Evolutionary conservation across 2,888 invertebrate species (phyloP), one percentile per base, ranked within the genome.

Genomic region (Tipula confusa): DNA sequence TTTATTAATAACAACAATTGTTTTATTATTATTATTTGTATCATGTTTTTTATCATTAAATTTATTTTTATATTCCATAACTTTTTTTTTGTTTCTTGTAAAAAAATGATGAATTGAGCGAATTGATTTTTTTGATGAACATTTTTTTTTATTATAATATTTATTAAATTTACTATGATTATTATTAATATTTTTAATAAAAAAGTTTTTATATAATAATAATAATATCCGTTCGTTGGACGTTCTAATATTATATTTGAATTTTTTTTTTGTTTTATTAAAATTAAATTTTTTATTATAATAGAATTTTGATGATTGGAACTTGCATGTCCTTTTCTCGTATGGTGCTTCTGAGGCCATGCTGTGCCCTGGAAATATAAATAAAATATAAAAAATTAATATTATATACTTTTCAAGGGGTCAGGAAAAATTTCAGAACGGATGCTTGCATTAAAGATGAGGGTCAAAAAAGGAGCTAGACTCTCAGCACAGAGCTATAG

Each of bases 341-440:
- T 87, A 88, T 87, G 89, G 87, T 88, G 88, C 88, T 89, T 89
- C 88, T 89, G 89, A 89, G 89, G 89, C 89, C 89, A 89, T 89
- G 88, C 89, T 89, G 89, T 88, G 89, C 89, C 89, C 89, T 89
- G 83, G n/a, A 84, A 85, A 82, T 83, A 85, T 84, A 84, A 84
- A 83, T 38, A 84, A 83, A 29, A 3, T n/a, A n/a, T n/a, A n/a
- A n/a, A n/a, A n/a, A n/a, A n/a, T n/a, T n/a, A n/a, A n/a, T n/a
- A n/a, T n/a, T n/a, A n/a, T n/a, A n/a, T n/a, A n/a, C n/a, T n/a
- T n/a, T n/a, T n/a, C n/a, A n/a, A n/a, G n/a, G n/a, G n/a, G n/a
- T n/a, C n/a, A n/a, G n/a, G n/a, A n/a, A n/a, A n/a, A n/a, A n/a
- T n/a, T n/a, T n/a, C n/a, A n/a, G n/a, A n/a, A n/a, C n/a, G n/a